Evolutionary conservation across 1,140 invertebrate species (phyloP).

Genomic region (Cydia splendana): DNA sequence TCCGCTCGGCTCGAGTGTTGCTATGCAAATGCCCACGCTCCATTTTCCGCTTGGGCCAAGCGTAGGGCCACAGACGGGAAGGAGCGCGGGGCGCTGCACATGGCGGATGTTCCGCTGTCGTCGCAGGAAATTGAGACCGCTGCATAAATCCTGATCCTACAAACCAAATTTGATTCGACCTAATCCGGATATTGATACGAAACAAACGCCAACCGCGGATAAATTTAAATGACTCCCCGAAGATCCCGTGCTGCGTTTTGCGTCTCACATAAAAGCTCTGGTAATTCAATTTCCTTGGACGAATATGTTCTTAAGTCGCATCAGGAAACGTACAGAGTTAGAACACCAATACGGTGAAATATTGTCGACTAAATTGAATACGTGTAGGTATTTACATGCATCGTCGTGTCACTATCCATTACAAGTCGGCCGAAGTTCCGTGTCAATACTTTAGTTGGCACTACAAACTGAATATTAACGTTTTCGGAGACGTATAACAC

Average conservation of each 20-base stretch:
- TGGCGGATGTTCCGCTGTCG: slow-evolving; percentile 75
- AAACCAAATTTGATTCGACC: slow-evolving; percentile 75
- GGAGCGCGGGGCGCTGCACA: slow-evolving; percentile 56
- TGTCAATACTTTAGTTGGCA: slow-evolving; percentile 34
- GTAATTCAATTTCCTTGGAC: slow-evolving; percentile 53
- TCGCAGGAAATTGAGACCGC: slow-evolving; percentile 78
- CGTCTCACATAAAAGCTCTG: slow-evolving; percentile 38
- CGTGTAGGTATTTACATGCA: slow-evolving; percentile 64
- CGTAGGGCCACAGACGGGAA: slow-evolving; percentile 42
- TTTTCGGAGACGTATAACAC: slow-evolving; percentile 3
- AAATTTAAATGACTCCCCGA: slow-evolving; percentile 53
- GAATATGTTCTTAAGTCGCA: slow-evolving; percentile 58
- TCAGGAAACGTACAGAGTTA: slow-evolving; percentile 54
- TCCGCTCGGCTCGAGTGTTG: slow-evolving; percentile 67
- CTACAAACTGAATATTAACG: not conserved
- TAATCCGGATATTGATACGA: slow-evolving; percentile 78
- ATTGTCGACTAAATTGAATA: slow-evolving; percentile 73
- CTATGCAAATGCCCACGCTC: slow-evolving; percentile 75
- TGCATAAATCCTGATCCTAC: slow-evolving; percentile 77
- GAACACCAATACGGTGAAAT: slow-evolving; percentile 65
- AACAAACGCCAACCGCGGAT: slow-evolving; percentile 60
- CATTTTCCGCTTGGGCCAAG: slow-evolving; percentile 66
- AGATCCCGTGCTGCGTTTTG: slow-evolving; percentile 33
- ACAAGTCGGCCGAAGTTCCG: slow-evolving; percentile 36
- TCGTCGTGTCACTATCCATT: slow-evolving; percentile 50